Conservation (phyloP, 2,113 vertebrate genomes). For the Polypterus bichir region DNA sequence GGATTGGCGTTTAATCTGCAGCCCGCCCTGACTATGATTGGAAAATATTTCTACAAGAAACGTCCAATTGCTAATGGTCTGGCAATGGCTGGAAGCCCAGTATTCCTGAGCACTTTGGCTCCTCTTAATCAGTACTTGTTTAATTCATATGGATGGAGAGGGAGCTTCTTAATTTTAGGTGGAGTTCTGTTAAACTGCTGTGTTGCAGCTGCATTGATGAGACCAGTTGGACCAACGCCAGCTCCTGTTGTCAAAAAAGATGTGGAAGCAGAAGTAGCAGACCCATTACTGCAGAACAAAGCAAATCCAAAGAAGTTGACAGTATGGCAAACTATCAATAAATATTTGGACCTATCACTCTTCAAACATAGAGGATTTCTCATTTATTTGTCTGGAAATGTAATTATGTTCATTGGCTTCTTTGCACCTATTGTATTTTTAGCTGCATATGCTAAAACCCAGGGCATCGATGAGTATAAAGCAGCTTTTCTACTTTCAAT, state of each 20-base stretch:
- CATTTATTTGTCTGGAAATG: slow-evolving; percentile 88
- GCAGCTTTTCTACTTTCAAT: slow-evolving; percentile 85
- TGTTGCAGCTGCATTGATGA: slow-evolving; percentile 87
- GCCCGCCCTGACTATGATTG: slow-evolving; percentile 89
- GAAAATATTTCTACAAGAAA: slow-evolving; percentile 85
- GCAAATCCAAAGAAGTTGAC: slow-evolving; percentile 37
- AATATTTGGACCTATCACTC: slow-evolving; percentile 78
- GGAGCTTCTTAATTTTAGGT: slow-evolving; percentile 87
- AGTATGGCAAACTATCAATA: slow-evolving; percentile 59
- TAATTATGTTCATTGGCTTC: slow-evolving; percentile 93
- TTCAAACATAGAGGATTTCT: slow-evolving; percentile 92
- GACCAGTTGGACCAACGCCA: slow-evolving; percentile 54
- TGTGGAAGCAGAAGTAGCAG: slow-evolving; percentile 27
- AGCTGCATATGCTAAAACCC: slow-evolving; percentile 81
- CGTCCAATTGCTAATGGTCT: slow-evolving; percentile 86
- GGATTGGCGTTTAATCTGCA: slow-evolving; percentile 95
- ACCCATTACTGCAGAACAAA: slow-evolving; percentile 30
- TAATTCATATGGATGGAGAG: slow-evolving; percentile 85
- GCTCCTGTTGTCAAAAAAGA: slow-evolving; percentile 42
- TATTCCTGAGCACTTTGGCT: slow-evolving; percentile 86
- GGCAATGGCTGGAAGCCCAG: slow-evolving; percentile 94
- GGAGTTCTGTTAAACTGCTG: slow-evolving; percentile 83
- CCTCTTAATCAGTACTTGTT: slow-evolving; percentile 92
- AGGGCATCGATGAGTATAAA: slow-evolving; percentile 81
- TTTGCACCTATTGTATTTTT: slow-evolving; percentile 92